Conservation (phyloP, 2,113 vertebrate genomes). For the Lichenostomus cassidix region DNA sequence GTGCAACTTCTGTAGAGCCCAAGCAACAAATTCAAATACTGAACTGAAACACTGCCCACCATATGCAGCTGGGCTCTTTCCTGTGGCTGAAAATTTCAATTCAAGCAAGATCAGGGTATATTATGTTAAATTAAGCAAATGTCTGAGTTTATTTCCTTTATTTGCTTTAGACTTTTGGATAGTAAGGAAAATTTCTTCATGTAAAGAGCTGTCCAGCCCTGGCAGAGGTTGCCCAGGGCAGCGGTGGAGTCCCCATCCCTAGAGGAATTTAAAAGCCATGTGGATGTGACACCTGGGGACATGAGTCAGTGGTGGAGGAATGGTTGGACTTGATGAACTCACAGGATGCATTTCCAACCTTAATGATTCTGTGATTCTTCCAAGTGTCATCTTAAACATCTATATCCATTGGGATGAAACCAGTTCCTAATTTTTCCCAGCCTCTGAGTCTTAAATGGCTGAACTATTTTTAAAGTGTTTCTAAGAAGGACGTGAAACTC, state of each 20-base stretch:
- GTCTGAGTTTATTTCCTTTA: neutral
- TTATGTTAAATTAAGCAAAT: neutral
- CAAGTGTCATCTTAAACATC: neutral
- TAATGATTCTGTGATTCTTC: neutral
- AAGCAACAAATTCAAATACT: neutral
- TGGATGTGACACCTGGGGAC: neutral
- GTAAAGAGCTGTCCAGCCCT: neutral
- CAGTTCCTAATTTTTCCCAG: neutral
- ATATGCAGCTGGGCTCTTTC: neutral
- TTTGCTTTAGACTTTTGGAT: neutral
- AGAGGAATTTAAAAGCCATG: neutral
- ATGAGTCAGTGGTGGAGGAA: neutral
- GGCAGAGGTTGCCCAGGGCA: neutral
- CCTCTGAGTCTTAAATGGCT: neutral
- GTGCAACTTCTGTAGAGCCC: neutral
- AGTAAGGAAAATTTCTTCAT: neutral
- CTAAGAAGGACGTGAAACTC: neutral
- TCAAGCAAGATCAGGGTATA: neutral
- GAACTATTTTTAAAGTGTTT: neutral
- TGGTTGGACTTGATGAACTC: neutral
- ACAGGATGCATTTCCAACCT: neutral
- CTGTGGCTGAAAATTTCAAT: neutral
- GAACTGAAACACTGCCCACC: neutral
- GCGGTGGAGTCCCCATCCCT: neutral
- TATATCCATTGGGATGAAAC: neutral